Evolutionary conservation across 2,797 vertebrate species (phyloP), one percentile per base, ranked within the genome.

Genomic region (Coccyzus lansbergi): DNA sequence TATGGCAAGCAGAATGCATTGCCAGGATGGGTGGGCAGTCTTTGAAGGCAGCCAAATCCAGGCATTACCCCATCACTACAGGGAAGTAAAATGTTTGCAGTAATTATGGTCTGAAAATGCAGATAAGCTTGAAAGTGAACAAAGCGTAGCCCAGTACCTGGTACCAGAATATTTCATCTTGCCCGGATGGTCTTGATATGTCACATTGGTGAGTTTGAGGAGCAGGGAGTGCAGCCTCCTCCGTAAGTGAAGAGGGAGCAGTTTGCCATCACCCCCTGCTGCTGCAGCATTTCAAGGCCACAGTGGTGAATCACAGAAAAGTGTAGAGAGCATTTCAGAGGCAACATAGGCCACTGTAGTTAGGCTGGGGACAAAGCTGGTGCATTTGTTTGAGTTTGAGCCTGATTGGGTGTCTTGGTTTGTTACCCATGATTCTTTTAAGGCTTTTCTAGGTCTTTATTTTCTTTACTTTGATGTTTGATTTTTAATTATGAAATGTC

Each of bases 81-180:
- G 52, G 52, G 44, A 48, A 82, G 60, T 86, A 42, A 64, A 85
- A 49, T 52, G 22, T 77, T 89, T 91, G n/a, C 62, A 81, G 44
- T 64, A 80, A 83, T 74, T 65, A 75, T 42, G 25, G n/a, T 56
- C 60, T 88, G 76, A 88, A 91, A 91, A 91, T 24, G 60, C 56
- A 87, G 75, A 59, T 88, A 78, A 81, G 75, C 55, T 56, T 71
- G 40, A 76, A 82, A 82, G 67, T 58, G 65, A 90, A 58, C 31
- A 60, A 52, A 71, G 51, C 15, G 4, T 33, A 86, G 59, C 59
- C 36, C 59, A 83, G 44, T 38, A 38, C 11, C 52, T 71, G 40
- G 38, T 63, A 68, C 38, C 9, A 67, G 78, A 36, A 9, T 48
- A 40, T 69, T 52, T 67, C 17, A 15, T 82, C 51, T 59, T 21